These are phyloP conservation scores for Laterallus jamaicensis DNA, from an alignment of 2,113 vertebrate genomes.

Conservation along the genomic window DNA sequence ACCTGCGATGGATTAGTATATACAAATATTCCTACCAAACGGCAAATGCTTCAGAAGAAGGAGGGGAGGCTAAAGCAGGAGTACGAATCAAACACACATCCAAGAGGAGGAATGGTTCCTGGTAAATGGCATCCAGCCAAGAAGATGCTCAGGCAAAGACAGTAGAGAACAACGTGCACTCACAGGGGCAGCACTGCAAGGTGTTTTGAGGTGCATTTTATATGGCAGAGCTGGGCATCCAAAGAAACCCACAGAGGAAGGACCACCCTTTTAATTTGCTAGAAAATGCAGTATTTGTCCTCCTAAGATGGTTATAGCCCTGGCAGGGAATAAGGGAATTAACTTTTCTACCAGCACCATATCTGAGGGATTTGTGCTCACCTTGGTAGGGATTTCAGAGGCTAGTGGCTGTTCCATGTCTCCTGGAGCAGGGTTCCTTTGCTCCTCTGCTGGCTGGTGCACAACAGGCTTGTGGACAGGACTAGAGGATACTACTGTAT, in stretches of 20 bases:
- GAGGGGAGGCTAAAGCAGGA: neutral
- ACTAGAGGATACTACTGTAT: neutral
- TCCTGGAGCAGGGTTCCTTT: neutral
- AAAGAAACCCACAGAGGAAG: neutral
- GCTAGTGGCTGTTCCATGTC: neutral
- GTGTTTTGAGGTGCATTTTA: neutral
- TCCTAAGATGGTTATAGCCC: neutral
- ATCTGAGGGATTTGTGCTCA: neutral
- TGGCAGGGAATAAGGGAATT: neutral
- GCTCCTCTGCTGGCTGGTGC: neutral
- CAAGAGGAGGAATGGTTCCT: neutral
- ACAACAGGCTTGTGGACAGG: neutral
- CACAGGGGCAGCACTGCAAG: neutral
- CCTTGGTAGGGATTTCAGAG: neutral
- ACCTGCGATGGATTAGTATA: neutral
- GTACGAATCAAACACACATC: neutral
- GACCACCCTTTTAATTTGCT: neutral
- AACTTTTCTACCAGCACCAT: neutral
- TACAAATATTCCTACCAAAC: neutral
- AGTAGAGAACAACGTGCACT: neutral
- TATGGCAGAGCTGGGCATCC: neutral
- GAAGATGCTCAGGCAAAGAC: neutral
- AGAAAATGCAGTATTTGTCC: neutral
- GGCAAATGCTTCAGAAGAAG: neutral
- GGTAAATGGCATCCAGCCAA: neutral